These are phyloP conservation scores for Agonopterix subpropinquella DNA, from an alignment of 2,888 invertebrate species.

Conservation along the genomic window DNA sequence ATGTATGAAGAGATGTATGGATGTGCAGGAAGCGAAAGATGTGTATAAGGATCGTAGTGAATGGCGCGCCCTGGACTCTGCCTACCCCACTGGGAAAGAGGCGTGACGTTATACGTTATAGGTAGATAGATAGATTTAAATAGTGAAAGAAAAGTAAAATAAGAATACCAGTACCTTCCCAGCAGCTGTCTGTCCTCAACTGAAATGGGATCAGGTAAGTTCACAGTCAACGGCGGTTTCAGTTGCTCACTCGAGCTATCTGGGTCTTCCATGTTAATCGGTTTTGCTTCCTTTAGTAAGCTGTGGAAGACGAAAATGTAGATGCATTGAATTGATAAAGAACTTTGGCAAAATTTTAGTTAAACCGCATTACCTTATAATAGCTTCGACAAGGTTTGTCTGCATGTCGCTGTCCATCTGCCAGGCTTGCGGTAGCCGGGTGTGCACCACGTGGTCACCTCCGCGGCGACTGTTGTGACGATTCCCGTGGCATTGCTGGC, in stretches of 20 bases:
- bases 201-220: slow-evolving; percentile 79
- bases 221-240: slow-evolving; percentile 55
- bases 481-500: slow-evolving; percentile 91
- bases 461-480: slow-evolving; percentile 92
- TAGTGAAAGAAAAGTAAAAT: background rate
- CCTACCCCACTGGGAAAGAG: too few species aligned
- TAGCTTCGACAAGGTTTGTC: slow-evolving; percentile 94
- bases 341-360: background rate
- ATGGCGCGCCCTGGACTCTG: too few species aligned
- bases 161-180: slow-evolving; percentile 64
- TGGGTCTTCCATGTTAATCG: slow-evolving; percentile 80
- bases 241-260: slow-evolving; percentile 55
- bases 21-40: too few species aligned
- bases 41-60: too few species aligned
- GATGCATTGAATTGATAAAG: background rate
- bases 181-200: slow-evolving; percentile 92
- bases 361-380: slow-evolving; percentile 82
- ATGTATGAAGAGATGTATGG: too few species aligned
- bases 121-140: too few species aligned
- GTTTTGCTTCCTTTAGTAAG: slow-evolving; percentile 94
- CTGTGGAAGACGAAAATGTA: slow-evolving; percentile 47
- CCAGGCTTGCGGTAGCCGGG: slow-evolving; percentile 90
- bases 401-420: slow-evolving; percentile 93
- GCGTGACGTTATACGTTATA: too few species aligned
- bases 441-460: slow-evolving; percentile 93